A percentile compares a stretch with the other conserved stretches of the same genome.
Conservation (phyloP, 2,888 invertebrate species). For the Selenia dentaria region DNA sequence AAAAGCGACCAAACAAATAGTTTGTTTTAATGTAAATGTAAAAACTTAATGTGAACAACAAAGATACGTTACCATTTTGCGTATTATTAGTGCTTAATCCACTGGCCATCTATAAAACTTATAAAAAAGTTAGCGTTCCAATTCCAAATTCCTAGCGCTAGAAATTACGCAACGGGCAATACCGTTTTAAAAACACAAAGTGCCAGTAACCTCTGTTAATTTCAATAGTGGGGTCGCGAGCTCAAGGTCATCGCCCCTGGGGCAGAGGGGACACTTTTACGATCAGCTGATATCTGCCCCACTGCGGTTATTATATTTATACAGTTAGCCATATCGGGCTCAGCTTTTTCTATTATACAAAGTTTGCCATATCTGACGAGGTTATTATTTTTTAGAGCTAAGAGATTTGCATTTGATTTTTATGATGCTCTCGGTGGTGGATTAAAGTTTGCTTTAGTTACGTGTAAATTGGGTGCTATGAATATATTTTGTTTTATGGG, state of each 20-base stretch:
- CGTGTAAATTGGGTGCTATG: constrained; percentile 12
- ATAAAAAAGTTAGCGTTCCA: constrained; percentile 3
- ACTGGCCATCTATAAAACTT: neutral
- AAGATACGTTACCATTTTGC: too few species aligned
- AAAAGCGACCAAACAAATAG: too few species aligned
- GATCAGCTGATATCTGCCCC: constrained; percentile 69
- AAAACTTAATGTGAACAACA: too few species aligned
- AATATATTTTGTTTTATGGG: constrained; percentile 5
- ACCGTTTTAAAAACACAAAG: constrained; percentile 78
- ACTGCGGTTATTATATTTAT: constrained; percentile 38
- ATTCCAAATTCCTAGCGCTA: constrained; percentile 2
- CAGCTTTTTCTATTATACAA: constrained; percentile 6
- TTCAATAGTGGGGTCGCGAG: constrained; percentile 81
- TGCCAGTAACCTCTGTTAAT: constrained; percentile 80
- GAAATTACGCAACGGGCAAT: constrained; percentile 37
- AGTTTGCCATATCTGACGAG: constrained; percentile 13
- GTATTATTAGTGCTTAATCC: too few species aligned
- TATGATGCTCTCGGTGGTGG: constrained; percentile 12
- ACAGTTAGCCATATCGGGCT: constrained; percentile 12
- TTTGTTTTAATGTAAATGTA: too few species aligned
- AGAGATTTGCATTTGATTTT: constrained; percentile 17
- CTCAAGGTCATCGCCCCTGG: constrained; percentile 74
- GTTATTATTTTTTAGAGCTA: constrained; percentile 12
- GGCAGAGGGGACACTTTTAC: constrained; percentile 73
- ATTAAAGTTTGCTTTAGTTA: constrained; percentile 19